These are phyloP conservation scores for Limenitis camilla DNA, from an alignment of 2,888 invertebrate genomes.

Conservation along the genomic window DNA sequence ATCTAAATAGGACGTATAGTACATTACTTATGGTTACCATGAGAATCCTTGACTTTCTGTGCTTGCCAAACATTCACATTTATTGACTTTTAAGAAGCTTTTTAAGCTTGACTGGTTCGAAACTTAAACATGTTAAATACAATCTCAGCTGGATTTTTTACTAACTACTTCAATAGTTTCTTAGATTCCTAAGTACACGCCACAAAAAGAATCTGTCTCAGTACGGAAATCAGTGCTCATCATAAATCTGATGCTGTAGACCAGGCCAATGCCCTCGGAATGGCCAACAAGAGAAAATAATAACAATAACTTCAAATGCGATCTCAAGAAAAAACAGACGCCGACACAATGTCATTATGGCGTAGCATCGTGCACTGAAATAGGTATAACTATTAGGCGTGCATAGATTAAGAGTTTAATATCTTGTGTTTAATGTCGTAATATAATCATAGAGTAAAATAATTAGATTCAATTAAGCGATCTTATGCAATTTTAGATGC, in stretches of 20 bases:
- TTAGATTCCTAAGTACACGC: no score
- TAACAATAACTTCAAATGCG: slow-evolving; percentile 71
- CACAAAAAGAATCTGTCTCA: neutral
- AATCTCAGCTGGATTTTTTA: no score
- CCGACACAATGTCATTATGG: slow-evolving; percentile 67
- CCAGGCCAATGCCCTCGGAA: slow-evolving; percentile 46
- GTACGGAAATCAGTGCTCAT: slow-evolving; percentile 1
- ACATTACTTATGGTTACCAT: neutral
- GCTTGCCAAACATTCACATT: neutral
- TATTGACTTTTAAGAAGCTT: no score
- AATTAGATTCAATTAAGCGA: no score
- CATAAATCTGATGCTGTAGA: slow-evolving; percentile 19
- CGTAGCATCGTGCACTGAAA: slow-evolving; percentile 52
- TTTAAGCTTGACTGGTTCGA: no score
- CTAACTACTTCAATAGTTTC: no score
- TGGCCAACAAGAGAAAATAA: slow-evolving; percentile 59
- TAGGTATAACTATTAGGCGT: slow-evolving; percentile 30
- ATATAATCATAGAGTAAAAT: no score
- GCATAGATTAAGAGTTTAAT: slow-evolving; percentile 17
- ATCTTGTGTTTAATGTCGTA: neutral
- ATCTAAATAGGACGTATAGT: no score
- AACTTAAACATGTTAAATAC: no score
- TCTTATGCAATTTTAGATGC: no score
- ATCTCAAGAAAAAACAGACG: slow-evolving; percentile 62
- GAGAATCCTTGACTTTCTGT: neutral